Evolutionary conservation across 1,140 invertebrate species (phyloP).

Genomic region (Drosophila lowei): DNA sequence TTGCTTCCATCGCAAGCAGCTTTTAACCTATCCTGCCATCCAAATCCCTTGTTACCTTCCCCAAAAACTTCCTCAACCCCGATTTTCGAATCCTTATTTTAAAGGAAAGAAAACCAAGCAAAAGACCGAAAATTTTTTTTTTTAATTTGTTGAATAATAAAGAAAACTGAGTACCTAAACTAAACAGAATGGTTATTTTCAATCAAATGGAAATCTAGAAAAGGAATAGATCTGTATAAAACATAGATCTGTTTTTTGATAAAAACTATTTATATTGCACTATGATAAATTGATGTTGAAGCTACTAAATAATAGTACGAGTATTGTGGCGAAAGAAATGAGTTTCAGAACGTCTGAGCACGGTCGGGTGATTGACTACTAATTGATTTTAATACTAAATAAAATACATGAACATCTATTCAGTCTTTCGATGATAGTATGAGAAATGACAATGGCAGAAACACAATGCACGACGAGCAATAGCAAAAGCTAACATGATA

Average conservation of each 20-base stretch:
- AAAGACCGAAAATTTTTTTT: not conserved
- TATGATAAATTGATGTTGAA: too few species aligned
- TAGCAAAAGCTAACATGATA: slow-evolving; percentile 1
- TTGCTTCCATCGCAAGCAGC: not conserved
- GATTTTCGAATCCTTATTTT: slow-evolving; percentile 10
- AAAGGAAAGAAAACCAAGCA: slow-evolving; percentile 29
- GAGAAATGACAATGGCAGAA: slow-evolving; percentile 54
- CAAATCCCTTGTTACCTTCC: slow-evolving; percentile 14
- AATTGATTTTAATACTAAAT: slow-evolving; percentile 33
- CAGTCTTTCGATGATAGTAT: slow-evolving; percentile 25
- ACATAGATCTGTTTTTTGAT: not conserved
- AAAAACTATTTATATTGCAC: too few species aligned
- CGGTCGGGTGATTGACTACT: slow-evolving; percentile 26
- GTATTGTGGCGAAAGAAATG: not conserved
- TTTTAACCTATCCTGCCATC: not conserved
- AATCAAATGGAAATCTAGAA: not conserved
- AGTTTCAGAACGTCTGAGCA: slow-evolving; percentile 9
- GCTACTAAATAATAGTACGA: slow-evolving; percentile 1
- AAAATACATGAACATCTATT: slow-evolving; percentile 8
- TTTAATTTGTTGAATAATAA: slow-evolving; percentile 36
- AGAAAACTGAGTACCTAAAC: slow-evolving; percentile 27
- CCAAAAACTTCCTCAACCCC: not conserved
- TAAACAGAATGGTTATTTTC: slow-evolving; percentile 1
- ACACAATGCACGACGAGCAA: slow-evolving; percentile 33
- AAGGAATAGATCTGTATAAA: not conserved